Evolutionary conservation across 2,888 invertebrate genomes (phyloP), one percentile per base, ranked within the genome.

Genomic region (Orchesella flavescens): DNA sequence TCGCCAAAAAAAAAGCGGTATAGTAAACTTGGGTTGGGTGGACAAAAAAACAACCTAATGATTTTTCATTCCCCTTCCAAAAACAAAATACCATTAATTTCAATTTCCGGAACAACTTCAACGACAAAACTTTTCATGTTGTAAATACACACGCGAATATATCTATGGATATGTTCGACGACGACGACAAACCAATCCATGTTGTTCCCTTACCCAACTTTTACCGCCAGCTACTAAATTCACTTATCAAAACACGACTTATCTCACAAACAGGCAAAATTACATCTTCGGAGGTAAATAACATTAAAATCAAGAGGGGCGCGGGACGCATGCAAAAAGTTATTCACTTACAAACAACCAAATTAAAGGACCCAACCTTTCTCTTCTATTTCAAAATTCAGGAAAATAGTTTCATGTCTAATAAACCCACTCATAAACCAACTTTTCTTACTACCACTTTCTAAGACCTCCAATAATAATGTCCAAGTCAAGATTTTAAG

Each of bases 391-490:
- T 21, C 12, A 61, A 61, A 61, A 61, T 61, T 17, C 2, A 17
- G 61, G n/a, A 17, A 53, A 53, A 2, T 53, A 53, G 53, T 53
- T 53, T 10, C 53, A n/a, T n/a, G 53, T 53, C 53, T 3, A 53
- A 19, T 10, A 24, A 61, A 34, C 34, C 34, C 34, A 34, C 34
- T 34, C 34, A 34, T 34, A 34, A 21, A 13, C n/a, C 43, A 44
- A 44, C 43, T 21, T 34, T 55, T 68, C 46, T 71, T 78, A 71
- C 77, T 77, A 77, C 77, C 77, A 77, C 77, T 57, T 69, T 44
- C 77, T 69, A 21, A n/a, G n/a, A n/a, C n/a, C n/a, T n/a, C n/a
- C n/a, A n/a, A n/a, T n/a, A n/a, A n/a, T n/a, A n/a, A n/a, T n/a
- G n/a, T n/a, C n/a, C n/a, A n/a, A 34, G 34, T 34, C 34, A 34